Evolutionary conservation across 2,797 vertebrate species (phyloP).

Genomic region (Microctenopoma lineatum): DNA sequence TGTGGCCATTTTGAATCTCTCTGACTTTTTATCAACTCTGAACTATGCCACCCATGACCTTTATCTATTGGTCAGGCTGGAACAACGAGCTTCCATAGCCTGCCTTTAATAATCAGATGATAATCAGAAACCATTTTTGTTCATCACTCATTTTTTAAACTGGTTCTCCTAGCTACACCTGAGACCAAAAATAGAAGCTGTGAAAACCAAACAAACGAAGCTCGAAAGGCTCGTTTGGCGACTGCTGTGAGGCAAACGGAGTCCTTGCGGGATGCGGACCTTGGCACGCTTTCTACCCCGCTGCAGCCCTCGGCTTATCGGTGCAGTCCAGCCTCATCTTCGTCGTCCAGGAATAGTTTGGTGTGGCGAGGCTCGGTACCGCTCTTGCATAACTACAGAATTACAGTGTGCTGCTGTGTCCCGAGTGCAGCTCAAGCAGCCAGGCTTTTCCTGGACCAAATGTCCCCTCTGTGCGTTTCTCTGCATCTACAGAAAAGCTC

Average conservation of each 20-base stretch:
- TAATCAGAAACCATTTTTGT: no score
- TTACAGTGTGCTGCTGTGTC: slow-evolving; percentile 55
- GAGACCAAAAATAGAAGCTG: not conserved
- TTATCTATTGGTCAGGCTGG: no score
- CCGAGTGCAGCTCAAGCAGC: slow-evolving; percentile 41
- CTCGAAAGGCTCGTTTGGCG: slow-evolving; percentile 31
- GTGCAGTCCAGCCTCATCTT: slow-evolving; percentile 20
- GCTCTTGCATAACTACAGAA: slow-evolving; percentile 70
- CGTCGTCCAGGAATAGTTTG: slow-evolving; percentile 62
- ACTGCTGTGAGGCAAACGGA: slow-evolving; percentile 21
- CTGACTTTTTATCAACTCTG: no score
- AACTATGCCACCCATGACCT: no score
- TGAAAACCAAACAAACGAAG: slow-evolving; percentile 4
- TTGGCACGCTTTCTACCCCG: slow-evolving; percentile 14
- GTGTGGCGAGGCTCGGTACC: slow-evolving; percentile 57
- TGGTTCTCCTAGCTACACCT: no score
- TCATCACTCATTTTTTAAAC: no score
- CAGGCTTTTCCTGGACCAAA: slow-evolving; percentile 43
- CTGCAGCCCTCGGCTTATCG: slow-evolving; percentile 33
- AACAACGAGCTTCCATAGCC: no score
- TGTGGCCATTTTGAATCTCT: no score
- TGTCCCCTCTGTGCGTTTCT: slow-evolving; percentile 16
- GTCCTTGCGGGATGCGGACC: slow-evolving; percentile 13
- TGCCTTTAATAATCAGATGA: no score
- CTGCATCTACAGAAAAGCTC: not conserved